These are phyloP conservation scores for Myocastor coypus DNA, from an alignment of 2,113 vertebrate species.

Conservation along the genomic window DNA sequence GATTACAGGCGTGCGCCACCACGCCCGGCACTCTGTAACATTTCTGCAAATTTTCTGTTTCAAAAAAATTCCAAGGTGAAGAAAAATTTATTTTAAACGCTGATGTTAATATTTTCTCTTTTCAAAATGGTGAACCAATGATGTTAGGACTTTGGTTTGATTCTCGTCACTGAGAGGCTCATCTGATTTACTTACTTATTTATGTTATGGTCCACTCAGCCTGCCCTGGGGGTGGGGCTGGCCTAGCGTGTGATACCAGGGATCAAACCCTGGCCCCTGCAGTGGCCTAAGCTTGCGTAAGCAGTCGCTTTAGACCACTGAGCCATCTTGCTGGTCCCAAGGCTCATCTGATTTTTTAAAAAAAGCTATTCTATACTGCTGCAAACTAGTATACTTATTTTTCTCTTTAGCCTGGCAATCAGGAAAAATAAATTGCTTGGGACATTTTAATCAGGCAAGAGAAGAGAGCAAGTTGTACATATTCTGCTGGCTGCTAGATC, in stretches of 20 bases:
- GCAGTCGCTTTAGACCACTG: too few relatives aligned
- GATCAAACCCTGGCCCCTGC: too few relatives aligned
- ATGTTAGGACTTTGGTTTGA: background rate
- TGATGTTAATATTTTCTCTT: background rate
- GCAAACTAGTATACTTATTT: background rate
- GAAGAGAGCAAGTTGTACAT: background rate
- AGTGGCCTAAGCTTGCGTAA: too few relatives aligned
- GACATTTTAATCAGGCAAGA: background rate
- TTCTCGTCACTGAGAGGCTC: background rate
- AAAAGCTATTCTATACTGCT: background rate
- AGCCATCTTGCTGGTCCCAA: too few relatives aligned
- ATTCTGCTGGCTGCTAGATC: background rate
- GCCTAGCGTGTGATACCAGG: too few relatives aligned
- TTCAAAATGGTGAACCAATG: background rate
- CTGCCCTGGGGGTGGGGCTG: too few relatives aligned
- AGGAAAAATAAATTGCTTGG: background rate
- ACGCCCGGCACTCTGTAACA: background rate
- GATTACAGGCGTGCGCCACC: too few relatives aligned
- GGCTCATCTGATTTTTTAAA: background rate
- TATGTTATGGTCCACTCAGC: too few relatives aligned
- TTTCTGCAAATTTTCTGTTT: conserved; percentile 14
- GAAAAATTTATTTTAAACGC: background rate
- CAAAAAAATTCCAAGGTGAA: background rate
- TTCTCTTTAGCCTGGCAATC: background rate
- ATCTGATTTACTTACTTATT: background rate